Percentiles rank a stretch among this genome's conserved stretches.
Conservation (phyloP, 1,140 invertebrate species). For the Mesaphorura yosii region DNA sequence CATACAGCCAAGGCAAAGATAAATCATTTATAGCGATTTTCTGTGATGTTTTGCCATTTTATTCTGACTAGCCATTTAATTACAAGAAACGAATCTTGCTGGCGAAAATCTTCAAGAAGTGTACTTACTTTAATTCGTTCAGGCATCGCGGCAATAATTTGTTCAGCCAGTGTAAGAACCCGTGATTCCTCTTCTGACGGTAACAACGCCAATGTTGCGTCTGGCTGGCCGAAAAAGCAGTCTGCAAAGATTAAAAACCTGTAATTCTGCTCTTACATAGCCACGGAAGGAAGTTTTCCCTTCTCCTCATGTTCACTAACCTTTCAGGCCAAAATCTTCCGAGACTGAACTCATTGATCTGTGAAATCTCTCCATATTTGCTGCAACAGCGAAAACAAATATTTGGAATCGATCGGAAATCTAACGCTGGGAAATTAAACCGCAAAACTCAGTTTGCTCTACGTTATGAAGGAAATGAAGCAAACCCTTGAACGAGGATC, state of each 20-base stretch:
- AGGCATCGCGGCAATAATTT: constrained; percentile 95
- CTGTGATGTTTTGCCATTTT: too few relatives aligned
- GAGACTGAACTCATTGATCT: constrained; percentile 13
- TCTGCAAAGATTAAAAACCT: constrained; percentile 19
- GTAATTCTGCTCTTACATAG: not conserved
- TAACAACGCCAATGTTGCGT: constrained; percentile 27
- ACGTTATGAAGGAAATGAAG: too few relatives aligned
- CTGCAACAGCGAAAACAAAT: constrained; percentile 5
- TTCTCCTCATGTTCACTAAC: constrained; percentile 8
- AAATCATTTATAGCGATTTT: too few relatives aligned
- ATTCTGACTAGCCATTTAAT: too few relatives aligned
- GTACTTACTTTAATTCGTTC: constrained; percentile 75
- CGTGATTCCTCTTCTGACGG: constrained; percentile 66
- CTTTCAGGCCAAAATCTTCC: constrained; percentile 31
- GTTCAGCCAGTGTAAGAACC: constrained; percentile 86
- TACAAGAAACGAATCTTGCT: too few relatives aligned
- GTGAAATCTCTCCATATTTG: constrained; percentile 19
- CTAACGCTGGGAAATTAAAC: too few relatives aligned
- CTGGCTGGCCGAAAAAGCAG: constrained; percentile 31
- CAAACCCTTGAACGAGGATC: too few relatives aligned
- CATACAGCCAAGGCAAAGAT: too few relatives aligned
- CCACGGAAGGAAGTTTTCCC: too few relatives aligned
- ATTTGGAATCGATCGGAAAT: too few relatives aligned
- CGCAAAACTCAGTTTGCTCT: too few relatives aligned
- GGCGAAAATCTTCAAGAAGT: not conserved